phyloP scores from a whole-genome alignment of 2,113 vertebrate species.

The Mustelus asterias region DNA sequence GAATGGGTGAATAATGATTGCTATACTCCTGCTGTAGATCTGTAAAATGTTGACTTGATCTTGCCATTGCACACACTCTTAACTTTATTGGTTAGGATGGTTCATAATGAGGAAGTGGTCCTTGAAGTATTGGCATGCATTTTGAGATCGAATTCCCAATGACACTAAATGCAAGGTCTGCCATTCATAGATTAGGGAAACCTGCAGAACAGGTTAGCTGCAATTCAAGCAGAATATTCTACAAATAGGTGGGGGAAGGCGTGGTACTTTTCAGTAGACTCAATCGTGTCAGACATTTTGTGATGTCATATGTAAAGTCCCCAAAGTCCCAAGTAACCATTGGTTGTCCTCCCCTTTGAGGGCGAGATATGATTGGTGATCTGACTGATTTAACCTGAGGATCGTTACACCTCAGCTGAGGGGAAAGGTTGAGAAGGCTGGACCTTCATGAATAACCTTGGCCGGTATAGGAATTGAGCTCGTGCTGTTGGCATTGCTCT shows the following conservation, averaged over 20 bases:
- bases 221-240: not conserved
- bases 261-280: not conserved
- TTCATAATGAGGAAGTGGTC: not conserved
- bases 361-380: too few relatives aligned
- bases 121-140: not conserved
- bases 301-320: not conserved
- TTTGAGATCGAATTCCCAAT: not conserved
- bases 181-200: not conserved
- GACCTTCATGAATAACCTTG: too few relatives aligned
- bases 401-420: too few relatives aligned
- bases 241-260: not conserved
- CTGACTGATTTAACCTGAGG: too few relatives aligned
- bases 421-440: too few relatives aligned
- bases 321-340: too few relatives aligned
- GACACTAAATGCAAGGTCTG: not conserved
- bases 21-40: not conserved
- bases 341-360: too few relatives aligned
- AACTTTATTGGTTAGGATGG: not conserved
- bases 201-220: not conserved
- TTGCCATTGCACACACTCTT: not conserved
- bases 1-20: not conserved
- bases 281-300: not conserved
- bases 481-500: too few relatives aligned
- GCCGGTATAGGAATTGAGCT: too few relatives aligned
- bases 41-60: not conserved